Percentiles rank a stretch among this genome's conserved stretches.
phyloP scores from a whole-genome alignment of 2,797 vertebrate genomes.

The Sebastes itinus region DNA sequence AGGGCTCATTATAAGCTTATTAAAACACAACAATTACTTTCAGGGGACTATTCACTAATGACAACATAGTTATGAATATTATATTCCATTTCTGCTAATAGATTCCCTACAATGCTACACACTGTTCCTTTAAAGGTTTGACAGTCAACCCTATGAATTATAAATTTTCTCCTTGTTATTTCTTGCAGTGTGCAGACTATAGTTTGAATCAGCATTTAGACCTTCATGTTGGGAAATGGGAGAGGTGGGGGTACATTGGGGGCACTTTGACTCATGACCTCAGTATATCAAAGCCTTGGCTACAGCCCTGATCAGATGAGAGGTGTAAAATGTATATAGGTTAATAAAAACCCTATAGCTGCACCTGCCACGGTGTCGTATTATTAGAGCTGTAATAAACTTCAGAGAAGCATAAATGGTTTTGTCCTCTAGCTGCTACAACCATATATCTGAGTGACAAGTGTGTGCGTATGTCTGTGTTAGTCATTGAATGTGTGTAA shows the following conservation, averaged over 20 bases:
- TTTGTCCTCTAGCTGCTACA: slow-evolving; percentile 11
- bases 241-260: neutral
- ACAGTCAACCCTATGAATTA: neutral
- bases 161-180: neutral
- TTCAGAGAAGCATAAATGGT: neutral
- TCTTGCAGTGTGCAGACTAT: neutral
- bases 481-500: slow-evolving; percentile 29
- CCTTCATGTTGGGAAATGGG: neutral
- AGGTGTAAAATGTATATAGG: neutral
- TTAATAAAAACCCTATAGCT: neutral
- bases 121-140: neutral
- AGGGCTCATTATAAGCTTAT: too few relatives aligned
- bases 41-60: too few relatives aligned
- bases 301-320: neutral
- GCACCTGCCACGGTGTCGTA: neutral
- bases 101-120: fast-evolving
- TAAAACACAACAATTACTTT: too few relatives aligned
- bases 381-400: slow-evolving; percentile 6
- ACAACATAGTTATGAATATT: fast-evolving
- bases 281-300: neutral
- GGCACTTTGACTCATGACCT: neutral
- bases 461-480: slow-evolving; percentile 20
- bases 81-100: too few relatives aligned
- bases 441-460: slow-evolving; percentile 2
- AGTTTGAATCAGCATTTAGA: neutral